These are phyloP conservation scores for Entomyzon cyanotis DNA, from an alignment of 2,113 vertebrate species.

Conservation along the genomic window DNA sequence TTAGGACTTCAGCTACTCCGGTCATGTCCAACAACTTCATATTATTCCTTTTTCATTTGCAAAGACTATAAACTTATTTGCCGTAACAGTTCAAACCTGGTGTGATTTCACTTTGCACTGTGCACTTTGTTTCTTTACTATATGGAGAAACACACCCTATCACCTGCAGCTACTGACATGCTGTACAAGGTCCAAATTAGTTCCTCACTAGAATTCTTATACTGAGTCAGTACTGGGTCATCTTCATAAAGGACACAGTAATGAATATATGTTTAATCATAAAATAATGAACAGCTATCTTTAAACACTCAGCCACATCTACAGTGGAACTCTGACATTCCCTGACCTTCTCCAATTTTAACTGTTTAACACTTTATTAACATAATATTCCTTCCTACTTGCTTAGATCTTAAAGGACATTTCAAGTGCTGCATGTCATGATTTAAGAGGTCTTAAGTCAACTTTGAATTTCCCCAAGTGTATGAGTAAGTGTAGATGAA, in stretches of 20 bases:
- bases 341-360: constrained; percentile 29
- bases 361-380: constrained; percentile 26
- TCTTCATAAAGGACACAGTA: constrained; percentile 39
- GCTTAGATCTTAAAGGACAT: not conserved
- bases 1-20: not conserved
- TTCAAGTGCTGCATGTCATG: not conserved
- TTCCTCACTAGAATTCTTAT: not conserved
- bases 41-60: not conserved
- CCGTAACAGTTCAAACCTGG: not conserved
- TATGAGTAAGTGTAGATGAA: not conserved
- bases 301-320: not conserved
- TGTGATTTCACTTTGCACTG: not conserved
- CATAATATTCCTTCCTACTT: constrained; percentile 25
- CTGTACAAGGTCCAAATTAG: not conserved
- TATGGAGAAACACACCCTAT: not conserved
- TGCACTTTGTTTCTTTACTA: not conserved
- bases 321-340: constrained; percentile 5
- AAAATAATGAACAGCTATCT: constrained; percentile 28
- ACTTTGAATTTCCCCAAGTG: not conserved
- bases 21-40: not conserved
- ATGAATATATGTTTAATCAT: constrained; percentile 33
- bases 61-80: not conserved
- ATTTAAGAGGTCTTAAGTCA: constrained; percentile 5
- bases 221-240: not conserved
- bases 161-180: not conserved